Percentiles rank a stretch among this genome's conserved stretches.
Evolutionary conservation across 2,888 invertebrate genomes (phyloP).

Genomic region (Dorcus hopei): DNA sequence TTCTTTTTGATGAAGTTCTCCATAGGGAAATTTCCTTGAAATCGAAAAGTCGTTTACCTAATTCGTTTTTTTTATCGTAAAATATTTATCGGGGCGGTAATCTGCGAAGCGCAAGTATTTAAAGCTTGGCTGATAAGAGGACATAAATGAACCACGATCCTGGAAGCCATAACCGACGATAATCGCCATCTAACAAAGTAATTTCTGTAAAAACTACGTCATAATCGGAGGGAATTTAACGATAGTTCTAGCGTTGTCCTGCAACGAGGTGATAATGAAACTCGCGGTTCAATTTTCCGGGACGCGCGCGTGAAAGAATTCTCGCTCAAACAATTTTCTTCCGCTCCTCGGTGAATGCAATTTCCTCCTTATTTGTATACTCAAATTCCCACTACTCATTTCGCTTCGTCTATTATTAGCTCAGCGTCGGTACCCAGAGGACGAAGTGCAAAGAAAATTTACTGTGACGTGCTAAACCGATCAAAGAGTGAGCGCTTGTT

Average conservation of each 20-base stretch:
- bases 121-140: too few species aligned
- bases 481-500: too few species aligned
- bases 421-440: too few species aligned
- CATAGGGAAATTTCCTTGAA: too few species aligned
- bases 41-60: too few species aligned
- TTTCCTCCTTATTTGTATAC: not conserved
- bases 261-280: constrained; percentile 14
- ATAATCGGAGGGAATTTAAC: constrained; percentile 3
- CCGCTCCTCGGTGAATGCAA: not conserved
- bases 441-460: too few species aligned
- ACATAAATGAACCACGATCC: not conserved
- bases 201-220: not conserved
- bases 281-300: not conserved
- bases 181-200: constrained; percentile 14
- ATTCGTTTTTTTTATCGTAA: too few species aligned
- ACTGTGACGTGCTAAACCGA: too few species aligned
- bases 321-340: not conserved
- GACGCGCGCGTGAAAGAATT: not conserved
- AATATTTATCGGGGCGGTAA: too few species aligned
- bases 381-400: not conserved
- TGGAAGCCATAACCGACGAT: constrained; percentile 18
- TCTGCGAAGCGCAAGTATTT: too few species aligned
- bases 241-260: constrained; percentile 2
- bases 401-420: too few species aligned
- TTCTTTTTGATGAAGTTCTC: too few species aligned